phyloP scores from a whole-genome alignment of 1,140 invertebrate species.

The Magallana gigas region DNA sequence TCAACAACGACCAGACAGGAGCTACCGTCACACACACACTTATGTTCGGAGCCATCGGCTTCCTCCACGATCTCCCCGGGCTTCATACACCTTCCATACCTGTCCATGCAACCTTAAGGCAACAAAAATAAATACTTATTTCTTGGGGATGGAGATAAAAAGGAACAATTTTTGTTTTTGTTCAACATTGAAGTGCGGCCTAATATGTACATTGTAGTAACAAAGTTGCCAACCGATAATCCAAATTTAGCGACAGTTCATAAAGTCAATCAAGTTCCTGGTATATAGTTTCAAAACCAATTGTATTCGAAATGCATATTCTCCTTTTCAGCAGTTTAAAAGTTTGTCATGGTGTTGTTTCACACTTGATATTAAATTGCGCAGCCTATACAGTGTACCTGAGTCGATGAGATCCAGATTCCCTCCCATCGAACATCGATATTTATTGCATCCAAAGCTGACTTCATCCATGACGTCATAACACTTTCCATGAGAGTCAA shows the following conservation, averaged over 20 bases:
- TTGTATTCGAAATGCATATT: too few relatives aligned
- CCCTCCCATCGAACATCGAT: neutral
- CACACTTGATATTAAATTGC: too few relatives aligned
- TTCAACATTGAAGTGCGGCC: too few relatives aligned
- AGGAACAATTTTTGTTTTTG: too few relatives aligned
- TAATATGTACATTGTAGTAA: too few relatives aligned
- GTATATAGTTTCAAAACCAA: too few relatives aligned
- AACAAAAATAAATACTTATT: neutral
- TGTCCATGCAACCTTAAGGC: slow-evolving; percentile 2
- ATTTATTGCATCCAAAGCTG: slow-evolving; percentile 9
- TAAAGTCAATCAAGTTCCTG: too few relatives aligned
- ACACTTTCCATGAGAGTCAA: slow-evolving; percentile 1
- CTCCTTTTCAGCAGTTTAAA: too few relatives aligned
- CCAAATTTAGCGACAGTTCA: too few relatives aligned
- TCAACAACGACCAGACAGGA: neutral
- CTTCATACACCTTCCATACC: slow-evolving; percentile 2
- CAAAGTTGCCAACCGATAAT: too few relatives aligned
- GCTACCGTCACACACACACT: slow-evolving; percentile 2
- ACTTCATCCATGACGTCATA: neutral
- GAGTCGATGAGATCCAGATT: neutral
- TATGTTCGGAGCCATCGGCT: neutral
- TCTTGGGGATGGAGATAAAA: too few relatives aligned
- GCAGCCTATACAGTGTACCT: neutral
- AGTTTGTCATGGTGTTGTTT: too few relatives aligned
- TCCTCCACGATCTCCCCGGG: neutral